Base-by-base conservation (phyloP, 2,888 invertebrate species). In the Clostera curtula region DNA sequence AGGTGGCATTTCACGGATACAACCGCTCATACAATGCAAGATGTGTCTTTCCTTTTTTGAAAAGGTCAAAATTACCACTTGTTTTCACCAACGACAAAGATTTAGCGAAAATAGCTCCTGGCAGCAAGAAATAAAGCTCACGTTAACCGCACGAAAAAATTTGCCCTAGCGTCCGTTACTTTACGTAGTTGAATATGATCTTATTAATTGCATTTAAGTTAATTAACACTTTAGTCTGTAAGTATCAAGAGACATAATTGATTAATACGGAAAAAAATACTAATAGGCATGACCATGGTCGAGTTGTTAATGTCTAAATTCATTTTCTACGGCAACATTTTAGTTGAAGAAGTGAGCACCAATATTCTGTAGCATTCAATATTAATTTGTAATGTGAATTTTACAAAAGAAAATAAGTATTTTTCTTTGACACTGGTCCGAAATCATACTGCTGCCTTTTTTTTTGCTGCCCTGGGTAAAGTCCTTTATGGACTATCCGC, bases 1-100 rank as follows among this genome's bases (percentile, higher is more conserved):
- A 66, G 65, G 50, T 73, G 73, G 59, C 71, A 70, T 73, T 72
- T 73, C 70, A 70, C 67, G 69, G 66, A 59, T 46, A 36, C 34
- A n/a, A 34, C 41, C 32, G 38, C 39, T 43, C 32, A 36, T 35
- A 48, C 44, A 57, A 37, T 54, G 49, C 43, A 12, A 32, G 49
- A 56, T 50, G 53, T 56, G 56, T 58, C 67, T 67, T 66, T 65
- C 49, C 31, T 39, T 35, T 48, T 51, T 60, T 59, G 55, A 57
- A 70, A 74, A 73, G 73, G 73, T 70, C 64, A 57, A 36, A 42
- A 31, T 53, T 36, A 39, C 45, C 44, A 56, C 46, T 56, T 54
- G 53, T 53, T 40, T 51, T 49, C 36, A 30, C 36, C 43, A 30
- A 33, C 29, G 12, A 30, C 40, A 36, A 40, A 25, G 31, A 17